phyloP scores from a whole-genome alignment of 2,888 invertebrate genomes.

The Caenorhabditis panamensis region DNA sequence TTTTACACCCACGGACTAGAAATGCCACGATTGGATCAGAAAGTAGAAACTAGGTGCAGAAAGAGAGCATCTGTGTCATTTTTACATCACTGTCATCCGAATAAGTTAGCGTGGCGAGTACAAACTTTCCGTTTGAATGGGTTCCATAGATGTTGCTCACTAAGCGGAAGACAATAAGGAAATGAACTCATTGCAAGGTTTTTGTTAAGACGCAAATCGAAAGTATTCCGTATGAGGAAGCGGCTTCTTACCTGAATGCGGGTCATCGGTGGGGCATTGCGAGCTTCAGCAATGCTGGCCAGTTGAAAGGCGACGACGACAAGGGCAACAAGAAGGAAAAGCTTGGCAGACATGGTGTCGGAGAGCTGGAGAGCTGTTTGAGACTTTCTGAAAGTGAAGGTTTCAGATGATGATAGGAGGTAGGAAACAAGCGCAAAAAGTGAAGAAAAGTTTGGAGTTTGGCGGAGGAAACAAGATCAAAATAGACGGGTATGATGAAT shows the following conservation, averaged over 20 bases:
- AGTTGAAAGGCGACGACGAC: constrained; percentile 51
- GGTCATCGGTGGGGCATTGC: constrained; percentile 56
- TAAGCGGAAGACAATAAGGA: background rate
- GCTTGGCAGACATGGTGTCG: constrained; percentile 40
- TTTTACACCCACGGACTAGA: constrained; percentile 26
- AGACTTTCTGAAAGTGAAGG: constrained; percentile 25
- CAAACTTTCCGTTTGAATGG: constrained; percentile 3
- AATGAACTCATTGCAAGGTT: background rate
- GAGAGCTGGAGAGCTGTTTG: constrained; percentile 2
- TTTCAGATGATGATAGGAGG: too few species aligned
- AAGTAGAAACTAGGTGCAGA: background rate
- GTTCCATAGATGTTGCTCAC: constrained; percentile 7
- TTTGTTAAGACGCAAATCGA: background rate
- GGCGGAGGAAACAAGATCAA: background rate
- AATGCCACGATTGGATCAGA: constrained; percentile 24
- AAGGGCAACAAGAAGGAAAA: constrained; percentile 41
- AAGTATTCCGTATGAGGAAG: background rate
- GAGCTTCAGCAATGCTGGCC: constrained; percentile 38
- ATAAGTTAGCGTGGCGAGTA: background rate
- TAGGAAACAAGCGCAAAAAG: too few species aligned
- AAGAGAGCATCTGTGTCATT: too few species aligned
- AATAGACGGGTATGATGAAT: constrained; percentile 33
- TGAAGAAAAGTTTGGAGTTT: background rate
- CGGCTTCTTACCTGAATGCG: constrained; percentile 66
- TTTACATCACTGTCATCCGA: constrained; percentile 30